These are phyloP conservation scores for Petrosia ficiformis DNA, from an alignment of 37 sponge, comb jelly and placozoan species.

Conservation along the genomic window DNA sequence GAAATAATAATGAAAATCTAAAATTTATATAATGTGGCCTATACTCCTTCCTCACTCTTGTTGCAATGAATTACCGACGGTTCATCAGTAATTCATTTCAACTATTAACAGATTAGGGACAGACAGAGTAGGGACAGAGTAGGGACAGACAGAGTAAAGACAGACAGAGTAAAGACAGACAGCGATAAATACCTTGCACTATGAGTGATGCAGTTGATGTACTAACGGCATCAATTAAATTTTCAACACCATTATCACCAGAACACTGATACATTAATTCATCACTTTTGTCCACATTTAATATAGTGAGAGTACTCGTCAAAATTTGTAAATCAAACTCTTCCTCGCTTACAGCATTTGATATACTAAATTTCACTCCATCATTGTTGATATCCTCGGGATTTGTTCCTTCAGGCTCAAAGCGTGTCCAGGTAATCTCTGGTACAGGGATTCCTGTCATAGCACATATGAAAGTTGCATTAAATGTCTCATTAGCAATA, in stretches of 20 bases:
- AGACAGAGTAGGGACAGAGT: neutral
- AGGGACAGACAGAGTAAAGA: neutral
- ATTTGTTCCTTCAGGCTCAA: too few species aligned
- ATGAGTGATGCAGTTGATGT: neutral
- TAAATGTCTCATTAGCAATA: neutral
- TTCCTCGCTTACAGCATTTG: neutral
- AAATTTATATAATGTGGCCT: too few species aligned
- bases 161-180: neutral
- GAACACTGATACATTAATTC: neutral
- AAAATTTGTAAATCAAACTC: neutral
- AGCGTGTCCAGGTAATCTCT: neutral
- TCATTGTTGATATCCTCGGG: neutral
- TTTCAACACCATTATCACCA: neutral
- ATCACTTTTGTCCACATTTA: neutral
- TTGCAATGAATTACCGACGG: too few species aligned
- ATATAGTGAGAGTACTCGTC: neutral
- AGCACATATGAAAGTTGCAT: neutral
- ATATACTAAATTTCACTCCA: neutral
- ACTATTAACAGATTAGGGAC: neutral
- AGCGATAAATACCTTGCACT: neutral
- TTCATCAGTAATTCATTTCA: too few species aligned
- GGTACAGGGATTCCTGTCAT: slow-evolving; percentile 1
- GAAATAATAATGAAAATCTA: too few species aligned
- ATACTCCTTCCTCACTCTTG: too few species aligned
- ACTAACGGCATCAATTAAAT: neutral